Percentiles rank a stretch among this genome's conserved stretches.
phyloP scores from a whole-genome alignment of 2,888 invertebrate species.

The Zaprionus lineosus region DNA sequence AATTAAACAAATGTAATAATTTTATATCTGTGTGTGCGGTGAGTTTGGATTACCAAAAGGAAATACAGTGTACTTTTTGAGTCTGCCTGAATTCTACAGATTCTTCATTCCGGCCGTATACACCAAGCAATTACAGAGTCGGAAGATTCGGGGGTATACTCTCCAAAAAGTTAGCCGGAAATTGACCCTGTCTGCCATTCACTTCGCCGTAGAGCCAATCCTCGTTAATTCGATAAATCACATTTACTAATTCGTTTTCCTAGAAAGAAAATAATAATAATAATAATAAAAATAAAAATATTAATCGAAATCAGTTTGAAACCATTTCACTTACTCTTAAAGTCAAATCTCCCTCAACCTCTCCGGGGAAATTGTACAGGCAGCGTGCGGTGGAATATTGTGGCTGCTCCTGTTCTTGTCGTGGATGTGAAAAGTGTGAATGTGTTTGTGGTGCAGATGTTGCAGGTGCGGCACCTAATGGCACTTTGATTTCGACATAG shows the following conservation, averaged over 20 bases:
- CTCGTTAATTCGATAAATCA: conserved; percentile 87
- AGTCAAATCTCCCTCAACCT: conserved; percentile 85
- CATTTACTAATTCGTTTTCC: conserved; percentile 86
- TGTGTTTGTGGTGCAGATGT: background rate
- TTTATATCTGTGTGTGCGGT: conserved; percentile 2
- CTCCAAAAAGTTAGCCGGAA: conserved; percentile 90
- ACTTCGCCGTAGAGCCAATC: conserved; percentile 91
- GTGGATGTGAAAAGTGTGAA: conserved; percentile 11
- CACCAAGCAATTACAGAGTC: conserved; percentile 52
- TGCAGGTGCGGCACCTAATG: conserved; percentile 83
- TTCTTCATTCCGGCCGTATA: conserved; percentile 38
- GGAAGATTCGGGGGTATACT: conserved; percentile 84
- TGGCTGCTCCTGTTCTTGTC: conserved; percentile 8
- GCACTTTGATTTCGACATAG: conserved; percentile 90
- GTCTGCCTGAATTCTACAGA: conserved; percentile 49
- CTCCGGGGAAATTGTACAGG: conserved; percentile 89
- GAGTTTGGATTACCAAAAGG: conserved; percentile 18
- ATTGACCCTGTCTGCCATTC: conserved; percentile 88
- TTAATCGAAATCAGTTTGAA: background rate
- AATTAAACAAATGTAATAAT: conserved; percentile 14
- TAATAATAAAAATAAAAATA: too few relatives aligned
- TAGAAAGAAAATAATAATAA: conserved; percentile 52
- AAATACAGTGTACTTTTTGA: conserved; percentile 61
- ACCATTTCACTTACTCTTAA: conserved; percentile 83
- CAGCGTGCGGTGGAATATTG: conserved; percentile 83